Conservation (phyloP, 2,113 vertebrate genomes). For the Scortum barcoo region DNA sequence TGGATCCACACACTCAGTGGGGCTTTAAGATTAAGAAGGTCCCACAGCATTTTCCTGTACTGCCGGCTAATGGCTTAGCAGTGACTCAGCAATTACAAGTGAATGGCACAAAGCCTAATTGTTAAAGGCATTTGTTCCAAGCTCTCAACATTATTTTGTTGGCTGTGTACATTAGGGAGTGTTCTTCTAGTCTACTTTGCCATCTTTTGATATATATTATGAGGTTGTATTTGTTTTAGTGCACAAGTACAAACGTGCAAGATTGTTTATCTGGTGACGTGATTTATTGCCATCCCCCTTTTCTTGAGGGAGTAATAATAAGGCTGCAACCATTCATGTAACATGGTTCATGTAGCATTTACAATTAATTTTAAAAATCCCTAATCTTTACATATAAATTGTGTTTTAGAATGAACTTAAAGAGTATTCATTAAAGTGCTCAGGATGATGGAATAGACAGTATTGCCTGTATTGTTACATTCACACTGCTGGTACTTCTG, state of each 20-base stretch:
- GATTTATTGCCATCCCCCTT: background rate
- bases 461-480: background rate
- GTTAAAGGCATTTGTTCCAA: background rate
- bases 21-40: background rate
- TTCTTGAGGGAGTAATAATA: background rate
- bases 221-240: constrained; percentile 2
- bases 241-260: background rate
- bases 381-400: background rate
- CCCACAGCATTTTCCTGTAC: background rate
- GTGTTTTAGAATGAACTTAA: background rate
- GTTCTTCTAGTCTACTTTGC: constrained; percentile 7
- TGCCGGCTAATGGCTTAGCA: constrained; percentile 26
- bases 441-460: background rate
- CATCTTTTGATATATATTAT: background rate
- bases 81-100: constrained; percentile 64
- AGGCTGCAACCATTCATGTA: background rate
- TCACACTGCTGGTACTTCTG: background rate
- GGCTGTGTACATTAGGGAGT: background rate
- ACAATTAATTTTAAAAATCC: background rate
- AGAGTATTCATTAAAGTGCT: background rate
- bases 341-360: background rate
- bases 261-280: background rate
- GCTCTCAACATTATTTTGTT: background rate
- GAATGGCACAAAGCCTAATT: constrained; percentile 9
- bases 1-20: background rate